Conservation (phyloP, 2,888 invertebrate species). For the Prosapia bicincta region DNA sequence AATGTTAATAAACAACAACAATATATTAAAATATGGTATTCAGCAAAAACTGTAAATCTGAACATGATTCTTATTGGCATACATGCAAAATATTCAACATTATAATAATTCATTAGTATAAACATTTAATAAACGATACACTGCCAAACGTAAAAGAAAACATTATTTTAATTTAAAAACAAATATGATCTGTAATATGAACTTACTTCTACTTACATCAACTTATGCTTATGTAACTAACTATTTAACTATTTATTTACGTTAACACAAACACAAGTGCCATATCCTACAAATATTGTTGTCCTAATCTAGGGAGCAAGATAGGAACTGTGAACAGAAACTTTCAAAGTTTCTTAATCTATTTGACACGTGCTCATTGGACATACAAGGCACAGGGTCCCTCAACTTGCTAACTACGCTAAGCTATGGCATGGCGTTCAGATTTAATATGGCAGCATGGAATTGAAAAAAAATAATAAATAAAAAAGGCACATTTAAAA, state of each 20-base stretch:
- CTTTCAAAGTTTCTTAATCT: slow-evolving; percentile 32
- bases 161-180: slow-evolving; percentile 18
- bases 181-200: background rate
- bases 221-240: background rate
- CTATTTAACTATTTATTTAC: background rate
- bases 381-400: slow-evolving; percentile 31
- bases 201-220: background rate
- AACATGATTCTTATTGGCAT: slow-evolving; percentile 8
- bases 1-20: slow-evolving; percentile 1
- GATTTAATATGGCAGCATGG: slow-evolving; percentile 39
- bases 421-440: slow-evolving; percentile 29
- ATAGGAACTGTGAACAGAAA: slow-evolving; percentile 42
- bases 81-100: slow-evolving; percentile 20
- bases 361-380: slow-evolving; percentile 34
- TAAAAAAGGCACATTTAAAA: slow-evolving; percentile 9
- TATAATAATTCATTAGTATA: slow-evolving; percentile 25
- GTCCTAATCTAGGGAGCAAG: slow-evolving; percentile 38
- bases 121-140: slow-evolving; percentile 28
- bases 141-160: slow-evolving; percentile 27
- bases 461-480: slow-evolving; percentile 12
- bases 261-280: background rate
- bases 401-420: slow-evolving; percentile 30
- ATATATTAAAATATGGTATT: background rate
- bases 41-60: background rate
- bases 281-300: background rate